Evolutionary conservation across 2,797 vertebrate genomes (phyloP).

Genomic region (Etheostoma perlongum): DNA sequence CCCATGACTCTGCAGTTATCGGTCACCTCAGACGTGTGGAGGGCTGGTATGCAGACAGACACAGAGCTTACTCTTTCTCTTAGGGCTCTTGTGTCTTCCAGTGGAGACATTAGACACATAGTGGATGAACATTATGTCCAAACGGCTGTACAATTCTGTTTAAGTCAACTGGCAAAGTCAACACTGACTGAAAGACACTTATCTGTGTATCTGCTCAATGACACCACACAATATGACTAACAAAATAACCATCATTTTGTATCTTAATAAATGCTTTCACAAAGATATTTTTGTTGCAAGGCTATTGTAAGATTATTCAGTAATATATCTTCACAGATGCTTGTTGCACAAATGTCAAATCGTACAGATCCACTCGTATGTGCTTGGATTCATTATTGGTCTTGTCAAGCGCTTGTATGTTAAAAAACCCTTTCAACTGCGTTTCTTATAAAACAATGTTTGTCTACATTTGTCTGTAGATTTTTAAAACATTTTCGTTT

Average conservation of each 20-base stretch:
- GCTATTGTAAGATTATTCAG: neutral
- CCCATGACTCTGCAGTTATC: conserved; percentile 55
- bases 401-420: conserved; percentile 30
- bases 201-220: neutral
- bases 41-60: neutral
- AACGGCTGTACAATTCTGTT: too few relatives aligned
- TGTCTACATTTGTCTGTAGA: conserved; percentile 13
- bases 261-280: neutral
- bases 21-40: conserved; percentile 34
- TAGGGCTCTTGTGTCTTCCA: neutral
- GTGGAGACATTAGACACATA: neutral
- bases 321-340: neutral
- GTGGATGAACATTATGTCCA: neutral
- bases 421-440: neutral
- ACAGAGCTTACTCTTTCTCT: neutral
- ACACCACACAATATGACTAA: neutral
- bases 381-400: conserved; percentile 31
- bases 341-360: conserved; percentile 1
- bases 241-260: neutral
- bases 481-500: conserved; percentile 16
- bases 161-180: neutral
- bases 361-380: neutral
- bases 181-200: neutral
- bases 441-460: conserved; percentile 14
- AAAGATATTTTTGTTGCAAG: neutral